Evolutionary conservation across 2,797 vertebrate species (phyloP).

Genomic region (Epinephelus malabaricus): DNA sequence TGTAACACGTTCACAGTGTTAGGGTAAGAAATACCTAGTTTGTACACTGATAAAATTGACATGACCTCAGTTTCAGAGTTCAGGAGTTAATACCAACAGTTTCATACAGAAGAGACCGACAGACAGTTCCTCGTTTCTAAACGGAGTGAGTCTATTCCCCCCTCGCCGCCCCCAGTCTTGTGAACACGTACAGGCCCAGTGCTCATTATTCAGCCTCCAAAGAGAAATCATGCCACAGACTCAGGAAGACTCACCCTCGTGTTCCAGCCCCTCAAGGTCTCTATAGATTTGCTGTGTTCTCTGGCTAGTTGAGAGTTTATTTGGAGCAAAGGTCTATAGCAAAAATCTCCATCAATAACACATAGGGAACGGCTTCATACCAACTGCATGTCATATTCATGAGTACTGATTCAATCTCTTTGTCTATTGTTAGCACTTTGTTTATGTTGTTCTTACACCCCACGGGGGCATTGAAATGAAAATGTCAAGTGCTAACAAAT

Average conservation of each 20-base stretch:
- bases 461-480: constrained; percentile 24
- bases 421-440: constrained; percentile 1
- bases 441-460: constrained; percentile 17
- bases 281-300: constrained; percentile 54
- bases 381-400: constrained; percentile 34
- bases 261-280: constrained; percentile 46
- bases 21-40: constrained; percentile 9
- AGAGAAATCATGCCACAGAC: constrained; percentile 57
- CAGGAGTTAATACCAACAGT: constrained; percentile 28
- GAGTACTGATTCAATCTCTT: constrained; percentile 29
- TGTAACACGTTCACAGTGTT: not conserved
- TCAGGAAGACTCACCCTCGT: constrained; percentile 54
- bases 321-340: constrained; percentile 53
- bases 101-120: constrained; percentile 29
- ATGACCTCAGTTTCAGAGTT: constrained; percentile 27
- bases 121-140: constrained; percentile 40
- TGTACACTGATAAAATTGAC: constrained; percentile 24
- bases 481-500: constrained; percentile 32
- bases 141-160: constrained; percentile 34
- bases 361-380: constrained; percentile 24
- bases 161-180: constrained; percentile 29
- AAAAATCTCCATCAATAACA: constrained; percentile 45
- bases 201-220: constrained; percentile 72
- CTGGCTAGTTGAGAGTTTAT: constrained; percentile 48
- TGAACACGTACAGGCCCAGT: constrained; percentile 33